Evolutionary conservation across 2,888 invertebrate species (phyloP).

Genomic region (Orchesellides sinensis): DNA sequence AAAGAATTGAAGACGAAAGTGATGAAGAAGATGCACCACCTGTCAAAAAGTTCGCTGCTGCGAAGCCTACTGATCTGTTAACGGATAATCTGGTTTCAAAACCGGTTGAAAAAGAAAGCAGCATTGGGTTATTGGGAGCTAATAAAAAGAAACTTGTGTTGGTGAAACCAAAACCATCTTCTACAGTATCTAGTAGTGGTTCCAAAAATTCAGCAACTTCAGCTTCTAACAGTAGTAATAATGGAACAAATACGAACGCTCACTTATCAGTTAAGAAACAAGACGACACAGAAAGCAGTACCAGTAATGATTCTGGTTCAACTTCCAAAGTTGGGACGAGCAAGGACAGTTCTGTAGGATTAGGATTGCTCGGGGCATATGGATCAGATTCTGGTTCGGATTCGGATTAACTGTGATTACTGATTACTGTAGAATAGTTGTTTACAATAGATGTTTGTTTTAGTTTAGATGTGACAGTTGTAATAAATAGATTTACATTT

Average conservation of each 20-base stretch:
- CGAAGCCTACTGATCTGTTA: conserved; percentile 66
- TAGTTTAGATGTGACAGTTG: no score
- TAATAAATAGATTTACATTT: no score
- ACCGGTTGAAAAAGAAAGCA: conserved; percentile 53
- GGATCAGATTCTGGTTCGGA: conserved; percentile 66
- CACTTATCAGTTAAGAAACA: background rate
- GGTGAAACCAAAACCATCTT: conserved; percentile 50
- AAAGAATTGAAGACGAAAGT: conserved; percentile 66
- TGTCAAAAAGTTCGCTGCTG: conserved; percentile 53
- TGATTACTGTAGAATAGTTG: no score
- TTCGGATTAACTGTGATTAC: conserved; percentile 12
- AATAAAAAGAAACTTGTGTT: conserved; percentile 64
- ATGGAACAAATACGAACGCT: background rate
- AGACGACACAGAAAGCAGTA: background rate
- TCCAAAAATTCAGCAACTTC: background rate
- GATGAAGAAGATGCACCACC: conserved; percentile 52
- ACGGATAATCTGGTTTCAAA: conserved; percentile 23
- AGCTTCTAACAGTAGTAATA: background rate
- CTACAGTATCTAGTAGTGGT: conserved; percentile 5
- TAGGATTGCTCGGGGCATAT: conserved; percentile 66
- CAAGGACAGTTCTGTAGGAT: conserved; percentile 21
- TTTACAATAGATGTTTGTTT: no score
- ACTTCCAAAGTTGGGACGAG: background rate
- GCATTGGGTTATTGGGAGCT: conserved; percentile 67
- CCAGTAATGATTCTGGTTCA: background rate